These are phyloP conservation scores for Dendrolimus punctatus DNA, from an alignment of 1,140 invertebrate species.

Conservation along the genomic window DNA sequence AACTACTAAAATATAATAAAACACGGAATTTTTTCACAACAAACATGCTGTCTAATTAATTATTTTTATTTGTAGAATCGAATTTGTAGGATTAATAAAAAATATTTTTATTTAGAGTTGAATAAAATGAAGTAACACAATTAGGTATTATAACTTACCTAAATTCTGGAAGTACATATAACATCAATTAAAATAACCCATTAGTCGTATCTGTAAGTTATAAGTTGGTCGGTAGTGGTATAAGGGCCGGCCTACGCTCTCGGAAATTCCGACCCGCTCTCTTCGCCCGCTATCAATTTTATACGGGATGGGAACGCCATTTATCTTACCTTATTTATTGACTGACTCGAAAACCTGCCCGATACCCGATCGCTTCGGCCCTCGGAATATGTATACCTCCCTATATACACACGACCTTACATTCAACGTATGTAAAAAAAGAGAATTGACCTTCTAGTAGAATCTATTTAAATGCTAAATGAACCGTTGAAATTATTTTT, in stretches of 20 bases:
- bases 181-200: conserved; percentile 26
- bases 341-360: conserved; percentile 57
- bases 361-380: conserved; percentile 30
- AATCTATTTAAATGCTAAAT: conserved; percentile 13
- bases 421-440: conserved; percentile 15
- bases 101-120: too few relatives aligned
- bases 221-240: conserved; percentile 18
- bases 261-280: conserved; percentile 43
- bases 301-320: conserved; percentile 58
- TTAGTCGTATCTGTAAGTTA: conserved; percentile 23
- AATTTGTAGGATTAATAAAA: too few relatives aligned
- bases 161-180: conserved; percentile 3
- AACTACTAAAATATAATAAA: too few relatives aligned
- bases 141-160: background rate
- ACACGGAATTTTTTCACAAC: too few relatives aligned
- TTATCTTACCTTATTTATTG: conserved; percentile 70
- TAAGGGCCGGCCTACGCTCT: conserved; percentile 27
- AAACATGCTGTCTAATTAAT: too few relatives aligned
- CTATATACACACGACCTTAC: conserved; percentile 25
- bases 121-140: background rate
- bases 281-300: conserved; percentile 62
- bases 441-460: conserved; percentile 3
- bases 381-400: conserved; percentile 29
- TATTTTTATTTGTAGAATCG: too few relatives aligned
- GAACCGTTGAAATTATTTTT: conserved; percentile 18